Evolutionary conservation across 2,113 vertebrate species (phyloP).

Genomic region (Heterotilapia buettikoferi): DNA sequence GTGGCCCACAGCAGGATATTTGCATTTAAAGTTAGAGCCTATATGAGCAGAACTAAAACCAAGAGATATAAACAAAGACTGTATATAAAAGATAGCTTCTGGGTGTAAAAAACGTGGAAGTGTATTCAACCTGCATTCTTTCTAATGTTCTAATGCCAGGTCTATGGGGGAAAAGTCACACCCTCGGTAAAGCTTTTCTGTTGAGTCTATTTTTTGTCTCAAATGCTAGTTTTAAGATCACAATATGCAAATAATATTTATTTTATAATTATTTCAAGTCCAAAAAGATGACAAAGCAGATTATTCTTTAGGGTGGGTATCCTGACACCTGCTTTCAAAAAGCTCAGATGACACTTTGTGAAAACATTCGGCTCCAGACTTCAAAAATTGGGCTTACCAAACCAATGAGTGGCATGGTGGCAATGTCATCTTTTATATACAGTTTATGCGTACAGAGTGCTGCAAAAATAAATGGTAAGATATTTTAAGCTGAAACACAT

Average conservation of each 20-base stretch:
- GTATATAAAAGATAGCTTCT: not conserved
- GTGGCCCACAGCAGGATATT: not conserved
- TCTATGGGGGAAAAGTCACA: not conserved
- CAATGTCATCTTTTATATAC: not conserved
- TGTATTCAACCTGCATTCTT: not conserved
- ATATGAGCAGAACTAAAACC: not conserved
- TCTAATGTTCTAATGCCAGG: not conserved
- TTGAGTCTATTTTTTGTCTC: not conserved
- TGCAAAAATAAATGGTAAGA: not conserved
- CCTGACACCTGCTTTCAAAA: not conserved
- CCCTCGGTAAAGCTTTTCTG: not conserved
- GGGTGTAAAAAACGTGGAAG: not conserved
- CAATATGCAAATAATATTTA: not conserved
- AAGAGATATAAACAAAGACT: not conserved
- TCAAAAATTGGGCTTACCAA: not conserved
- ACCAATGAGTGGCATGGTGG: not conserved
- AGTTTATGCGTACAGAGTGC: not conserved
- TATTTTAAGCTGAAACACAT: not conserved
- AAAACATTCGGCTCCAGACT: not conserved
- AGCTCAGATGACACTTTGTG: not conserved
- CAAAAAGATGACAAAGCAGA: not conserved
- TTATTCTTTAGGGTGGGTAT: not conserved
- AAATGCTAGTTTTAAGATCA: not conserved
- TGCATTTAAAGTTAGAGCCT: not conserved
- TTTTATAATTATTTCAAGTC: not conserved